Conservation (phyloP, 1,140 invertebrate species). For the Trialeurodes vaporariorum region DNA sequence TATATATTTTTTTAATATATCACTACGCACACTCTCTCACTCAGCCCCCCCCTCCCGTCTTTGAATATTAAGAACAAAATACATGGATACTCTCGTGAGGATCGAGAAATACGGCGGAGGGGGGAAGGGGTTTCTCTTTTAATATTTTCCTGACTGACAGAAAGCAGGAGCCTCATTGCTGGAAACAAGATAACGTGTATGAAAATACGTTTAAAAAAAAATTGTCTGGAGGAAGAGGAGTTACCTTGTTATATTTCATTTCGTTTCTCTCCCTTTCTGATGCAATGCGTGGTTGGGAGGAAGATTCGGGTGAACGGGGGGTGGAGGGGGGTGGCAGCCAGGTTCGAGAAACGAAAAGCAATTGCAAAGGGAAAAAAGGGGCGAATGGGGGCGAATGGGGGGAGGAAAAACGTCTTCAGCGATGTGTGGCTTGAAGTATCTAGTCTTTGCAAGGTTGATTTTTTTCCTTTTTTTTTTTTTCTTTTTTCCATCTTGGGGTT, state of each 20-base stretch:
- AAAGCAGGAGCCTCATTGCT: background rate
- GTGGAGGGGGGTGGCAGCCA: no score
- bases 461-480: background rate
- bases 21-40: background rate
- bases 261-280: background rate
- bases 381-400: no score
- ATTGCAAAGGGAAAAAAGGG: background rate
- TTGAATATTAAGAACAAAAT: background rate
- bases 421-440: background rate
- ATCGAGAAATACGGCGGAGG: background rate
- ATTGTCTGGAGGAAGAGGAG: background rate
- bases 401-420: background rate
- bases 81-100: background rate
- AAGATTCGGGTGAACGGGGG: no score
- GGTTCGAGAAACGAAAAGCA: background rate
- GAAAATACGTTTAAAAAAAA: background rate
- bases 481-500: background rate
- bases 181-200: background rate
- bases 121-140: background rate
- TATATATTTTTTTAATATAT: slow-evolving; percentile 1
- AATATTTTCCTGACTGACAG: background rate
- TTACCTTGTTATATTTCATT: slow-evolving; percentile 1
- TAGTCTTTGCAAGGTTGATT: background rate
- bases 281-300: background rate
- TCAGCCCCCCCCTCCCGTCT: no score